Evolutionary conservation across 2,888 invertebrate genomes (phyloP).

Genomic region (Notodonta dromedarius): DNA sequence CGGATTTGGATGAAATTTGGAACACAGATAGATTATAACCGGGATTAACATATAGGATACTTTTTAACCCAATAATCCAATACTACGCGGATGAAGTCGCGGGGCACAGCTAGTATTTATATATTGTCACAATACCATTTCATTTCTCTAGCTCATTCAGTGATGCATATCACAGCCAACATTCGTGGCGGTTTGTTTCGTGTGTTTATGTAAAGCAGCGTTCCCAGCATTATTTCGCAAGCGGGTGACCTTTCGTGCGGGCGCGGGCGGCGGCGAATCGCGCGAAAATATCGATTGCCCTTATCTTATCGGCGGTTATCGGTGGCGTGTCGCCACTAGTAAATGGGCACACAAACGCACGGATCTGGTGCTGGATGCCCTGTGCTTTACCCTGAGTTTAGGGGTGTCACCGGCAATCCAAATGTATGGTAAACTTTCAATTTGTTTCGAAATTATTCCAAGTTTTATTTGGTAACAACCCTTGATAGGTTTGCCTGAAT

Average conservation of each 20-base stretch:
- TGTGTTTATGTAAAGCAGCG: constrained; percentile 44
- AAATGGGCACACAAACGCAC: constrained; percentile 65
- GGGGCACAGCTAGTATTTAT: too few species aligned
- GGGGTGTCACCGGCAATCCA: neutral
- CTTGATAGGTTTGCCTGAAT: too few species aligned
- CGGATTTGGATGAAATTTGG: too few species aligned
- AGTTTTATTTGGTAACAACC: too few species aligned
- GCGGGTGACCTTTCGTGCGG: constrained; percentile 77
- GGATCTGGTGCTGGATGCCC: constrained; percentile 39
- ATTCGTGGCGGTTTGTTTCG: constrained; percentile 47
- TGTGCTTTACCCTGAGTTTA: neutral
- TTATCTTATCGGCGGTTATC: constrained; percentile 71
- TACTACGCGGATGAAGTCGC: too few species aligned
- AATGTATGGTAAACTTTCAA: too few species aligned
- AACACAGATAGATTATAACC: too few species aligned
- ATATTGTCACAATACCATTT: neutral
- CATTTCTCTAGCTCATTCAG: constrained; percentile 1
- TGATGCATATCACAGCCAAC: constrained; percentile 40
- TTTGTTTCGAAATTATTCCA: too few species aligned
- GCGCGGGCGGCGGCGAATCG: constrained; percentile 62
- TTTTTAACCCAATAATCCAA: too few species aligned
- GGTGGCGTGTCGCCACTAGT: constrained; percentile 73
- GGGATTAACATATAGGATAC: too few species aligned
- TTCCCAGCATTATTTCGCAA: constrained; percentile 70
- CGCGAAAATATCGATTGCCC: constrained; percentile 76